phyloP scores from a whole-genome alignment of 2,113 vertebrate species.

The Epinephelus lanceolatus region DNA sequence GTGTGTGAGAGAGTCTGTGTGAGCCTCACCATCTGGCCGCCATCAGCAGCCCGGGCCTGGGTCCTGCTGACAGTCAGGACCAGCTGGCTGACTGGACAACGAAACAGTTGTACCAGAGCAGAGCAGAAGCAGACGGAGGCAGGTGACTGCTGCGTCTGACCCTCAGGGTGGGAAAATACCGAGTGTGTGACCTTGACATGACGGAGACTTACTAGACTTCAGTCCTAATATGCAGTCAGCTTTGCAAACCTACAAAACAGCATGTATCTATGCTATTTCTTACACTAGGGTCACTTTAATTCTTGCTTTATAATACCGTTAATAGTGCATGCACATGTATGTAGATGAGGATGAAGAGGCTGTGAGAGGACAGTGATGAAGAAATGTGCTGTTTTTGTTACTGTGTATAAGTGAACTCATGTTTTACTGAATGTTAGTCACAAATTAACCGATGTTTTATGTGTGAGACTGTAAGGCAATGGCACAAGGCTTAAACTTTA shows the following conservation, averaged over 20 bases:
- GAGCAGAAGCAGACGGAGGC: conserved; percentile 51
- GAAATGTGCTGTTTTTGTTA: not conserved
- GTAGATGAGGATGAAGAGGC: not conserved
- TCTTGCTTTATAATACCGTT: not conserved
- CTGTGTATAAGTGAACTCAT: not conserved
- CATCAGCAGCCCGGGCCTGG: conserved; percentile 40
- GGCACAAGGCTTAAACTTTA: too few species aligned
- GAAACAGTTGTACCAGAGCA: conserved; percentile 41
- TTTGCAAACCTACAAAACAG: not conserved
- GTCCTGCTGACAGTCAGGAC: conserved; percentile 65
- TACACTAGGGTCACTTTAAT: not conserved
- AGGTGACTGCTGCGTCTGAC: conserved; percentile 10
- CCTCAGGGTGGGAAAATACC: conserved; percentile 43
- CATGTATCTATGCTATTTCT: not conserved
- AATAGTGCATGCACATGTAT: not conserved
- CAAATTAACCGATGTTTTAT: not conserved
- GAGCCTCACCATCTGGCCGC: conserved; percentile 68
- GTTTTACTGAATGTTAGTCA: not conserved
- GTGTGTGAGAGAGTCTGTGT: conserved; percentile 23
- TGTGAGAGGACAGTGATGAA: not conserved
- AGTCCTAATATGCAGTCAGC: not conserved
- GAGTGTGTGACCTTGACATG: not conserved
- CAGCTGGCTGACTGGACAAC: conserved; percentile 76
- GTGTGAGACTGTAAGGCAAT: not conserved
- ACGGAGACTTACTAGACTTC: not conserved